Conservation (phyloP, 2,113 vertebrate genomes). For the Crotalus viridis region DNA sequence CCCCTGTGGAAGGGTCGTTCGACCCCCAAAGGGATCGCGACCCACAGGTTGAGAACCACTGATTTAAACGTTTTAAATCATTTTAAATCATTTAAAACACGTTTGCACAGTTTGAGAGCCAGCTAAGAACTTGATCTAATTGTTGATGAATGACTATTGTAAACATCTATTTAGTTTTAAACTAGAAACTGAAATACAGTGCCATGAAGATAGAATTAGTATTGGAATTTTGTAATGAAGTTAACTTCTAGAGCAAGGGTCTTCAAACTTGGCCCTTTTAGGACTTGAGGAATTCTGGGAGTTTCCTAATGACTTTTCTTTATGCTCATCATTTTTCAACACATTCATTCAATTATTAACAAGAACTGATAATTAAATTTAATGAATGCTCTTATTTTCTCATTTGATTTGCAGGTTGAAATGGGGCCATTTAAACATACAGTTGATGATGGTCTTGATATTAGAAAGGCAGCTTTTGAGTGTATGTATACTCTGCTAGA, state of each 20-base stretch:
- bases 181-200: neutral
- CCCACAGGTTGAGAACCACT: too few relatives aligned
- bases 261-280: too few relatives aligned
- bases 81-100: neutral
- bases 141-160: neutral
- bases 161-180: neutral
- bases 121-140: neutral
- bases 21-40: too few relatives aligned
- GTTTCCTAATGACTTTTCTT: neutral
- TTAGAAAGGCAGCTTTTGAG: constrained; percentile 97
- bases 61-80: neutral
- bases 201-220: neutral
- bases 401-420: constrained; percentile 82
- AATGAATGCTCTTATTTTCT: neutral
- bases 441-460: constrained; percentile 93
- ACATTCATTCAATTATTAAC: neutral
- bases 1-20: too few relatives aligned
- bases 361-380: neutral
- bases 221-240: neutral
- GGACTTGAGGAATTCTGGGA: too few relatives aligned
- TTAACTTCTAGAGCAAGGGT: too few relatives aligned
- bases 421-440: constrained; percentile 99
- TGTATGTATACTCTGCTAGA: constrained; percentile 99
- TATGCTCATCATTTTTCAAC: neutral
- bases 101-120: neutral